A percentile compares a stretch with the other conserved stretches of the same genome.
Conservation (phyloP, 2,113 vertebrate species). For the Accipiter cooperii region DNA sequence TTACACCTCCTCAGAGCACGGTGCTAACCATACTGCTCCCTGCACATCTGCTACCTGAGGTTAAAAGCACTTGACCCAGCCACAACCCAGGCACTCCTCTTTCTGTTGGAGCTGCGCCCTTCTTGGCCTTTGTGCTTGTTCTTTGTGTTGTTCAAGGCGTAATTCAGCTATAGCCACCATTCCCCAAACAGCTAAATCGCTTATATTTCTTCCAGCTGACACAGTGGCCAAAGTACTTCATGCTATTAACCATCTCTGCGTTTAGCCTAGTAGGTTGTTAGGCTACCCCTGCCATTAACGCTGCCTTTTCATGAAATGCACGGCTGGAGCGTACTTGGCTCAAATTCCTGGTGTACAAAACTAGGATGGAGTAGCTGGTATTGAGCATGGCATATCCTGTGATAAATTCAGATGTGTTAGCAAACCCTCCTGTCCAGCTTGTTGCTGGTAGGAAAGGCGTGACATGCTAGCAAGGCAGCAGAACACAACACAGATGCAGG, state of each 20-base stretch:
- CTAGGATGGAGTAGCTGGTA: background rate
- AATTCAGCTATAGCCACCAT: background rate
- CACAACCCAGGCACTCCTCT: background rate
- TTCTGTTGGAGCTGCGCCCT: background rate
- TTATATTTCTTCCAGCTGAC: background rate
- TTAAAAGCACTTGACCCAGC: background rate
- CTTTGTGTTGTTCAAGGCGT: background rate
- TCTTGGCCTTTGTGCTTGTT: background rate
- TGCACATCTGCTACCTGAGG: background rate
- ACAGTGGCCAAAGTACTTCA: background rate
- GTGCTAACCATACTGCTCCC: background rate
- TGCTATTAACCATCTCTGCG: background rate
- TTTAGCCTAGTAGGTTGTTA: background rate
- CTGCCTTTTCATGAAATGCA: background rate
- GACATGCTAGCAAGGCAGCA: background rate
- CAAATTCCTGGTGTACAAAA: background rate
- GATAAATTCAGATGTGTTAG: background rate
- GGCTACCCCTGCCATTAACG: background rate
- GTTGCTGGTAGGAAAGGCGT: background rate
- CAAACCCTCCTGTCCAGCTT: background rate
- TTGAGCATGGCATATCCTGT: fast-evolving
- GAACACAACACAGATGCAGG: background rate
- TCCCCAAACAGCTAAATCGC: background rate
- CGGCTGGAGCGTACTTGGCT: background rate
- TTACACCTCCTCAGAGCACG: background rate